Evolutionary conservation across 2,888 invertebrate species (phyloP).

Genomic region (Drosophila mettleri): DNA sequence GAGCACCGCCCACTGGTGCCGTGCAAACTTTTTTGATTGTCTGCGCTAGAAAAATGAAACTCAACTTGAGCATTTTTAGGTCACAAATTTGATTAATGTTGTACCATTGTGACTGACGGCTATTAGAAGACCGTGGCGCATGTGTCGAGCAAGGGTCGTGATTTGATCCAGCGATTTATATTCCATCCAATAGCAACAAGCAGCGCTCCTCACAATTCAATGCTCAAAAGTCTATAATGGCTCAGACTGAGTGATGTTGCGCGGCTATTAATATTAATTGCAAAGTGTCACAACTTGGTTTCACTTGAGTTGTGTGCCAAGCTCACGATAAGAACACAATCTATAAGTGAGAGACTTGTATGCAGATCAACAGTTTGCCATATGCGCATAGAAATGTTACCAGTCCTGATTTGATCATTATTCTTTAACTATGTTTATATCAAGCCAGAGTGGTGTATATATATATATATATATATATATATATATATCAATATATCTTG

Average conservation of each 20-base stretch:
- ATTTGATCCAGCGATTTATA: slow-evolving; percentile 72
- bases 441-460: no score
- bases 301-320: neutral
- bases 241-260: slow-evolving; percentile 11
- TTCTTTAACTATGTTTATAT: no score
- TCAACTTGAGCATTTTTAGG: slow-evolving; percentile 71
- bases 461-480: no score
- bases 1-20: slow-evolving; percentile 23
- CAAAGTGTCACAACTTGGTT: neutral
- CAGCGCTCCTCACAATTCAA: slow-evolving; percentile 43
- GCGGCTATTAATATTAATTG: slow-evolving; percentile 54
- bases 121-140: slow-evolving; percentile 52
- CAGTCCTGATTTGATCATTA: no score
- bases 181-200: slow-evolving; percentile 68
- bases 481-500: no score
- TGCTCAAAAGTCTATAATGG: slow-evolving; percentile 47
- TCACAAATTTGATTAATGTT: slow-evolving; percentile 75
- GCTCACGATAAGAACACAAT: neutral
- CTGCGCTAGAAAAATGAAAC: slow-evolving; percentile 61
- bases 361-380: neutral
- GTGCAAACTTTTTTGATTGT: slow-evolving; percentile 74
- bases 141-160: slow-evolving; percentile 58
- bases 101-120: slow-evolving; percentile 69
- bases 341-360: neutral
- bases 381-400: no score